Evolutionary conservation across 1,140 invertebrate genomes (phyloP), one percentile per base, ranked within the genome.

Genomic region (Maniola jurtina): DNA sequence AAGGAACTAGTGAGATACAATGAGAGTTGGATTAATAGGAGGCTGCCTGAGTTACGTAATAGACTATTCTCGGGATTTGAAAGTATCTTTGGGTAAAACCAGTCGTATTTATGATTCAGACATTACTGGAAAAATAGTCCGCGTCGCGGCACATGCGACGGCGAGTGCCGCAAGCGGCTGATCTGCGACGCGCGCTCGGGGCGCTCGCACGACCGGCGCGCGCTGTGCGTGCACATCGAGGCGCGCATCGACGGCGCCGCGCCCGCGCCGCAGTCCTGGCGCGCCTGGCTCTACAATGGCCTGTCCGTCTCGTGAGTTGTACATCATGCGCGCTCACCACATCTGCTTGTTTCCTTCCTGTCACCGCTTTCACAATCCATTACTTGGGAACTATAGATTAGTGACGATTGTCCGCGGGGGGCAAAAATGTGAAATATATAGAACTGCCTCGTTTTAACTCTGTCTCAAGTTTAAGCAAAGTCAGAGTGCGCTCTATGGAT

Each of bases 101-200:
- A 25, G 25, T 25, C 25, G 25, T 54, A 63, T 42, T 76, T 77
- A 62, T 11, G 11, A 50, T 58, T 34, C 35, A 97, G 96, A 79
- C 94, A 96, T 81, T 97, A 97, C 83, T 96, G 96, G 92, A 97
- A 97, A 86, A 96, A 96, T 81, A 97, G 96, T 62, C 95, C 96
- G 2, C 95, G 95, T 0, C 92, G 95, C 54, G 94, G 95, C 13
- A 71, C 89, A 0, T 98, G 96, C 83, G 95, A 97, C 84, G 94
- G 94, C 1, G 95, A 96, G 71, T 98, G 97, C 80, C 95, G 95
- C 57, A 97, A 96, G 85, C 92, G 96, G 6, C 92, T 98, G 71
- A 84, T 98, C 2, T 98, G 97, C 83, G 96, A 97, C 84, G 91
- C 97, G 50, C 93, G 95, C 35, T 97, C 96, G 2, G 97, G 96